Base-by-base conservation (phyloP, 2,113 vertebrate genomes). In the Chinchilla lanigera region DNA sequence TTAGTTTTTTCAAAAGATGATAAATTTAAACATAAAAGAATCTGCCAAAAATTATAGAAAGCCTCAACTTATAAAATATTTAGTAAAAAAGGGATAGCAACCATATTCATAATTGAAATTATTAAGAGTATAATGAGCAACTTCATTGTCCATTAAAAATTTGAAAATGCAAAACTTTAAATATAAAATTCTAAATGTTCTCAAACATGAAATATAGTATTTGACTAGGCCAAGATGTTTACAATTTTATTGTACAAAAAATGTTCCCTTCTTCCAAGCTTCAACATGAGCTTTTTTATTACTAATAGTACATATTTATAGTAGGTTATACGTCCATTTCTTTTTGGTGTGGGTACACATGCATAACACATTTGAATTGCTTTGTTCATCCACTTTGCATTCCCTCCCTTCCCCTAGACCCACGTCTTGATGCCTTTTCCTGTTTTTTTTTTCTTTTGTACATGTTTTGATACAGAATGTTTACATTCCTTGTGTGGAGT, bases 291-390 rank as follows among this genome's bases (percentile, higher is more conserved):
- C 13, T 78, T 52, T 52, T 2, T 54, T 24, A 41, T 41, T 73
- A 73, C 24, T 41, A 41, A 17, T 24, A 44, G 38, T 44, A 44
- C 38, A 44, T 26, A 41, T 41, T 73, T 73, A 9, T 4, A 44
- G 71, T 26, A 41, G 0, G 3, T 10, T 26, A 41, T 26, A 22
- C 1, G 41, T 20, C 26, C 71, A 26, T 44, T 75, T 22, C 38
- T 26, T 4, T 1, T 75, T 38, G 35, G n/a, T 9, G n/a, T 2
- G n/a, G n/a, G 8, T n/a, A 20, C 17, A n/a, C 2, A 3, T 3
- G n/a, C 19, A 20, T 22, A 71, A n/a, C 19, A 22, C 19, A 22
- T 71, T 7, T 11, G 7, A 38, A 38, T 38, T 71, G 19, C n/a
- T 22, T 22, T 22, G 1, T 20, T 38, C 65, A 17, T 69, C 35